A percentile compares a stretch with the other conserved stretches of the same genome.
phyloP scores from a whole-genome alignment of 2,797 vertebrate species.

The Acridotheres tristis region DNA sequence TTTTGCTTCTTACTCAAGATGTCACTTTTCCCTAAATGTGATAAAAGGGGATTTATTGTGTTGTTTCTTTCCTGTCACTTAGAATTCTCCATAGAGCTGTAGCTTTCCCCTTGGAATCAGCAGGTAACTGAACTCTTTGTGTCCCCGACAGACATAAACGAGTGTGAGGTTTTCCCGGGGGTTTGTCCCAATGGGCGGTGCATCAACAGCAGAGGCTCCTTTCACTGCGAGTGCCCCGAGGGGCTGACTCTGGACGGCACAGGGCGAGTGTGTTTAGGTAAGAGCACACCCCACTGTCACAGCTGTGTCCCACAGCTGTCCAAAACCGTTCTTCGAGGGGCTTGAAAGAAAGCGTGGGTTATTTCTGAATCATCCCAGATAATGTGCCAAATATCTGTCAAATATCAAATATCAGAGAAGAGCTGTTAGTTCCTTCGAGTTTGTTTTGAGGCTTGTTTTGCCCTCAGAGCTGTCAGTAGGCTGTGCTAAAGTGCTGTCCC shows the following conservation, averaged over 20 bases:
- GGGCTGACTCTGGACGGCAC: constrained; percentile 77
- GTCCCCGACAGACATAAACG: constrained; percentile 75
- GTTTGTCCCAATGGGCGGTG: constrained; percentile 78
- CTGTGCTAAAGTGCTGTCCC: not conserved
- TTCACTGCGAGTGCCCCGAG: constrained; percentile 78
- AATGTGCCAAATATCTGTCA: too few relatives aligned
- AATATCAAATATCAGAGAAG: not conserved
- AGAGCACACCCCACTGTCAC: not conserved
- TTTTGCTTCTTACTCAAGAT: not conserved
- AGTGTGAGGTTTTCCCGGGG: constrained; percentile 80
- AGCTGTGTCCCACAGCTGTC: not conserved
- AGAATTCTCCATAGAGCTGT: not conserved
- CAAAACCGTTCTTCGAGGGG: not conserved
- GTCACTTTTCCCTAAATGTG: not conserved
- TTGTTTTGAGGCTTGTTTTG: not conserved
- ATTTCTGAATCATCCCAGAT: not conserved
- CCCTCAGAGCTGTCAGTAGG: not conserved
- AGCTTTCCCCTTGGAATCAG: not conserved
- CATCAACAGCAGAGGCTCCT: constrained; percentile 79
- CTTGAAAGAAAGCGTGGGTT: not conserved
- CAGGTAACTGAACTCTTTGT: not conserved
- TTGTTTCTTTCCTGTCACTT: not conserved
- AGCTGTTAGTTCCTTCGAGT: not conserved
- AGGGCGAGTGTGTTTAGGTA: constrained; percentile 80
- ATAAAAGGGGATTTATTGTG: not conserved